These are phyloP conservation scores for Characodon lateralis DNA, from an alignment of 2,797 vertebrate genomes.

Conservation along the genomic window DNA sequence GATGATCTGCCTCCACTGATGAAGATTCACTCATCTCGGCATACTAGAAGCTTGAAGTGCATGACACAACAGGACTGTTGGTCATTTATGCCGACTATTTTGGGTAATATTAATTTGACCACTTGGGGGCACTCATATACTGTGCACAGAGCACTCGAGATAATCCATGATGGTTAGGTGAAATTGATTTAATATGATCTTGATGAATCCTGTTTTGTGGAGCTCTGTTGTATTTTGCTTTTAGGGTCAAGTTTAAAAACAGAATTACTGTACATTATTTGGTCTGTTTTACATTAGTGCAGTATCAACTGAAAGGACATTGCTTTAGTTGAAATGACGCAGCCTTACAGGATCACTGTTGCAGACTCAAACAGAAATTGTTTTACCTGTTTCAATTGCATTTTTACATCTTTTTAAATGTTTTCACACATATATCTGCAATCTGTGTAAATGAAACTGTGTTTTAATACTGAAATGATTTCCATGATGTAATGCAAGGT, in stretches of 20 bases:
- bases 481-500: not conserved
- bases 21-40: not conserved
- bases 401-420: slow-evolving; percentile 1
- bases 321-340: not conserved
- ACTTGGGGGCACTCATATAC: not conserved
- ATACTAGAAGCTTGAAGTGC: too few species aligned
- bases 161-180: not conserved
- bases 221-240: not conserved
- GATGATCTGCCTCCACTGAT: not conserved
- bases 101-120: not conserved
- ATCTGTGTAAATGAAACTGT: not conserved
- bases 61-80: too few species aligned
- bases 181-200: not conserved
- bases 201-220: not conserved
- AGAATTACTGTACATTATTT: not conserved
- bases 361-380: slow-evolving; percentile 1
- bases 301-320: not conserved
- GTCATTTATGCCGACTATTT: not conserved
- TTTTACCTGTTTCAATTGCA: not conserved
- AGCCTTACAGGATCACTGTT: not conserved
- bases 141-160: not conserved
- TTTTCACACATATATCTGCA: not conserved
- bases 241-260: not conserved
- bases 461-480: slow-evolving; percentile 1
- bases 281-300: not conserved